Conservation (phyloP, 2,113 vertebrate species). For the Origma solitaria region DNA sequence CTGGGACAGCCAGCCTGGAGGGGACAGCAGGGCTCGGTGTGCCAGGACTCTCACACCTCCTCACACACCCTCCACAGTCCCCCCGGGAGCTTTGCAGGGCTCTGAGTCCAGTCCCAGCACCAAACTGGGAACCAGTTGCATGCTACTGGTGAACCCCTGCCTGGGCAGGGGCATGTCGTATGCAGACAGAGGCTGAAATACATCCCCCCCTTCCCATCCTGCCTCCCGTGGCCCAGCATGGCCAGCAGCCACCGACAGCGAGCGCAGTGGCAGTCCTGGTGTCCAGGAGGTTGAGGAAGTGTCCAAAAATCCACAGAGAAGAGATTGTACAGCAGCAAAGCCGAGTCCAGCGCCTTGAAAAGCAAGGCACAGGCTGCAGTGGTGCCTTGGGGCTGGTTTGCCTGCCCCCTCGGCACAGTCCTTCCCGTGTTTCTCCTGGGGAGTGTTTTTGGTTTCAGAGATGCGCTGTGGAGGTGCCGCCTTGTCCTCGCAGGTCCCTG, state of each 20-base stretch:
- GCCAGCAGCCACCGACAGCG: fast-evolving
- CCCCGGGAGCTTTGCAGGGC: not conserved
- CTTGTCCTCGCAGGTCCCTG: not conserved
- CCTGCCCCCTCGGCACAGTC: not conserved
- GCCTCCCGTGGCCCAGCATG: not conserved
- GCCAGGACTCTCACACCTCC: not conserved
- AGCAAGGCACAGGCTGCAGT: not conserved
- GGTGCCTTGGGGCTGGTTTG: not conserved
- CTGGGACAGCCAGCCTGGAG: not conserved
- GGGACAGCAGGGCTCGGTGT: not conserved
- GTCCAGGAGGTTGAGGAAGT: not conserved
- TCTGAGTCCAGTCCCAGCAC: not conserved
- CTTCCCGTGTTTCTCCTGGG: not conserved
- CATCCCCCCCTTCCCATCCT: not conserved
- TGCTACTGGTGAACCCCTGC: not conserved
- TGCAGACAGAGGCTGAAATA: not conserved
- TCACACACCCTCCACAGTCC: fast-evolving
- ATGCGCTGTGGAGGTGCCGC: not conserved
- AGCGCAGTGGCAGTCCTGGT: not conserved
- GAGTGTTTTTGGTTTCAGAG: not conserved
- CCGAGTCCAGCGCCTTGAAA: not conserved
- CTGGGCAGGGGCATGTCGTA: not conserved
- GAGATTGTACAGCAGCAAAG: not conserved
- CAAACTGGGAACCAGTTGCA: not conserved
- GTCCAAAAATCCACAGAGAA: not conserved